Evolutionary conservation across 2,113 vertebrate species (phyloP).

Genomic region (Sinosuthora webbiana): DNA sequence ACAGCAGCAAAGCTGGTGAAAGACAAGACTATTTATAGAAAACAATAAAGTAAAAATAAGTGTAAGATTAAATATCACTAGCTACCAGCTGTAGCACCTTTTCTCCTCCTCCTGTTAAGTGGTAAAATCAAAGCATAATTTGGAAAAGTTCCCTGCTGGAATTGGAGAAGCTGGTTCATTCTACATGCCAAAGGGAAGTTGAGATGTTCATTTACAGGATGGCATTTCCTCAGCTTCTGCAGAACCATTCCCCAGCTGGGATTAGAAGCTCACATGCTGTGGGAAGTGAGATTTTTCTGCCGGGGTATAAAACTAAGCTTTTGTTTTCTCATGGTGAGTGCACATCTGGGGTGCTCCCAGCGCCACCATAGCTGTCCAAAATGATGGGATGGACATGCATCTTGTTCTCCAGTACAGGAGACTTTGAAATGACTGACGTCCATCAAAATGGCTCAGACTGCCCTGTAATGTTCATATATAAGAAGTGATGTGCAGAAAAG

Average conservation of each 20-base stretch:
- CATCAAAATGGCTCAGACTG: not conserved
- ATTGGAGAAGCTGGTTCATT: not conserved
- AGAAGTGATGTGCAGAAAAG: not conserved
- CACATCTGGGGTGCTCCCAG: not conserved
- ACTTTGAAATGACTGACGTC: not conserved
- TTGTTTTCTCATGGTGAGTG: not conserved
- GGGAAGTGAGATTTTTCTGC: not conserved
- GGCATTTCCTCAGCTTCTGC: not conserved
- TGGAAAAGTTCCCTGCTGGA: not conserved
- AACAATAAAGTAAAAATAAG: conserved; percentile 26
- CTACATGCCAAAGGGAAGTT: not conserved
- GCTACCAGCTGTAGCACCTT: not conserved
- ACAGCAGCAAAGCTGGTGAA: not conserved
- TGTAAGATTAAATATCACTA: conserved; percentile 9
- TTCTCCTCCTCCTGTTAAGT: not conserved
- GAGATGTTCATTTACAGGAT: not conserved
- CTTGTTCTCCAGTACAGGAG: not conserved
- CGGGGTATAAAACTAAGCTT: not conserved
- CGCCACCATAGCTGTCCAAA: not conserved
- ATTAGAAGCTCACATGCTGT: not conserved
- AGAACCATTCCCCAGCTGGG: not conserved
- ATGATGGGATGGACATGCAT: not conserved
- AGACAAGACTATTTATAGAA: conserved; percentile 2
- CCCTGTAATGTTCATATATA: not conserved
- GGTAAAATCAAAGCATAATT: conserved; percentile 12